Evolutionary conservation across 1,140 invertebrate species (phyloP), one percentile per base, ranked within the genome.

Genomic region (Rhagoletis pomonella): DNA sequence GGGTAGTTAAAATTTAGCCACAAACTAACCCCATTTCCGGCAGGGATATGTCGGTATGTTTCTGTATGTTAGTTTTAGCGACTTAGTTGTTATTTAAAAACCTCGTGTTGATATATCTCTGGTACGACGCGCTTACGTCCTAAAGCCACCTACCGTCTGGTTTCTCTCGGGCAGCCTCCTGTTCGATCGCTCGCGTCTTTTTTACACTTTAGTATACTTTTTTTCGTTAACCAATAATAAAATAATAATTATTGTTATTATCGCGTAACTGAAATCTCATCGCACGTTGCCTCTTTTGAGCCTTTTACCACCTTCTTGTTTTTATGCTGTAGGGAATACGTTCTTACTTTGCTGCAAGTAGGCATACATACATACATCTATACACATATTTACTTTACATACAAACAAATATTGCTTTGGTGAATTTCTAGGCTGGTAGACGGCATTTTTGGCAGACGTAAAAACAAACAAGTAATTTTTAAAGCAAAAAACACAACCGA

Each of bases 211-310:
- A 81, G 47, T 29, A 3, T 81, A 81, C 3, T 58, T 77, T 81
- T 17, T 81, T 55, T 81, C 47, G 73, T 55, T 81, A 55, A 55
- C 73, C 44, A 65, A 86, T 86, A 86, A 86, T 86, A 86, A 86
- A 86, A 65, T 86, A 65, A 86, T 86, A 86, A 86, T 86, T 86
- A 86, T 86, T 86, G 86, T 86, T 86, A 86, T 86, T 86, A 86
- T 86, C 86, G 86, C 86, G 86, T 86, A 86, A 86, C 86, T 58
- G 64, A 86, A 86, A 86, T 86, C 86, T 65, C 86, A 69, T 86
- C 64, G 67, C 64, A 69, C 64, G 64, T 86, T 55, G 39, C 14
- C 62, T 86, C 62, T 86, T 60, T 60, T 86, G 58, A n/a, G 59
- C 17, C 62, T 64, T 86, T 86, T 86, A 64, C 73, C 73, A 81